Percentiles rank a stretch among this genome's conserved stretches.
These are phyloP conservation scores for Cephalopholis sonnerati DNA, from an alignment of 2,113 vertebrate genomes.

Conservation along the genomic window DNA sequence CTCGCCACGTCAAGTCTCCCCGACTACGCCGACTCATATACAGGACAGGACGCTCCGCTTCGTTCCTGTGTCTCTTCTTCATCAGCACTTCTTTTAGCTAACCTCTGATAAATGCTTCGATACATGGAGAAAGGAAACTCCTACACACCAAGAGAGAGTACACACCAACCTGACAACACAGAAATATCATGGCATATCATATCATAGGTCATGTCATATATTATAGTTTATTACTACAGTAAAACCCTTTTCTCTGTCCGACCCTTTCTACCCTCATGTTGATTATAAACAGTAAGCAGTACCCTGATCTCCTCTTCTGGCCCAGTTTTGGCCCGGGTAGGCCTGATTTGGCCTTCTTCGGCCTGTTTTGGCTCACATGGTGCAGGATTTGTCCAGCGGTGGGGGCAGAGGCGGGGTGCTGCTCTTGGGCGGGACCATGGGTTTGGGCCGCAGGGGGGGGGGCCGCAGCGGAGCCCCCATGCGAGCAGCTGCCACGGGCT, in stretches of 20 bases:
- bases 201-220: slow-evolving; percentile 81
- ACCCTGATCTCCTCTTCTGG: slow-evolving; percentile 84
- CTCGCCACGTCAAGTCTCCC: slow-evolving; percentile 36
- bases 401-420: slow-evolving; percentile 91
- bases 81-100: slow-evolving; percentile 72
- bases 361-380: slow-evolving; percentile 90
- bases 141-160: slow-evolving; percentile 85
- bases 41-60: slow-evolving; percentile 39
- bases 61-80: slow-evolving; percentile 29
- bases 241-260: slow-evolving; percentile 77
- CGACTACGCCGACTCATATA: slow-evolving; percentile 20
- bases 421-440: slow-evolving; percentile 95
- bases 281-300: slow-evolving; percentile 78
- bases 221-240: slow-evolving; percentile 78
- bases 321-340: slow-evolving; percentile 79
- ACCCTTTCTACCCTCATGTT: slow-evolving; percentile 76
- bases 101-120: slow-evolving; percentile 82
- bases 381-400: slow-evolving; percentile 96
- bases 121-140: slow-evolving; percentile 82
- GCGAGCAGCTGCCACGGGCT: slow-evolving; percentile 89
- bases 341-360: slow-evolving; percentile 70
- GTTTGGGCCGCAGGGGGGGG: slow-evolving; percentile 96
- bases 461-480: slow-evolving; percentile 94
- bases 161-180: slow-evolving; percentile 85
- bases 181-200: slow-evolving; percentile 84